A percentile compares a stretch with the other conserved stretches of the same genome.
Conservation (phyloP, 1,140 invertebrate genomes). For the Pachypeltis micranthus region DNA sequence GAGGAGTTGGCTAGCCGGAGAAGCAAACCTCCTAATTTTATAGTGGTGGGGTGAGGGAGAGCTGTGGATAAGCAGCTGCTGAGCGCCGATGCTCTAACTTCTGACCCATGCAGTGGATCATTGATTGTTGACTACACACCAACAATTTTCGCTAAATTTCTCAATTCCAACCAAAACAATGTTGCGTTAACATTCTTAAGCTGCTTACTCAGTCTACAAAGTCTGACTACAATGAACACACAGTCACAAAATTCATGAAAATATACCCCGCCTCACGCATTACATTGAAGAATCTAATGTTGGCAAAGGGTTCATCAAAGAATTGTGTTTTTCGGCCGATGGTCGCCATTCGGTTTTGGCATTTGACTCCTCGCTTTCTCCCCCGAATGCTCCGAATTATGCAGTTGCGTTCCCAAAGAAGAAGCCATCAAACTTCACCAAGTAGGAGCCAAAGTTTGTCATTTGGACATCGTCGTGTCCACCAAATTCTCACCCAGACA, state of each 20-base stretch:
- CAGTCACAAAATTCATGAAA: constrained; percentile 52
- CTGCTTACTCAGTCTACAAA: no score
- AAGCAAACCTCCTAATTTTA: no score
- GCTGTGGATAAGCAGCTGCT: no score
- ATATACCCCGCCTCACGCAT: constrained; percentile 65
- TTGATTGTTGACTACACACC: no score
- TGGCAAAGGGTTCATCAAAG: constrained; percentile 47
- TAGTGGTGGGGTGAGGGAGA: no score
- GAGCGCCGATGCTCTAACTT: no score
- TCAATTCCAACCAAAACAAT: no score
- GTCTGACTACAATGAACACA: no score
- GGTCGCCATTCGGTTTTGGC: constrained; percentile 78
- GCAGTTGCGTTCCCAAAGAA: constrained; percentile 47
- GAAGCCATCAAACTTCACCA: constrained; percentile 40
- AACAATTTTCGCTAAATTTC: no score
- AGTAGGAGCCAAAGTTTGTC: constrained; percentile 55
- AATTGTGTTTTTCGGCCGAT: constrained; percentile 78
- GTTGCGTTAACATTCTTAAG: no score
- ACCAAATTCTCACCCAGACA: constrained; percentile 81
- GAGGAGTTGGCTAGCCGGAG: no score
- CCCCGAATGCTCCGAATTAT: constrained; percentile 62
- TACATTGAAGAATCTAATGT: constrained; percentile 78
- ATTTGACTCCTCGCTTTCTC: constrained; percentile 71
- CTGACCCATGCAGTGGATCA: no score
- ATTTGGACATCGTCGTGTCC: constrained; percentile 75